Percentiles rank a stretch among this genome's conserved stretches.
Conservation (phyloP, 2,113 vertebrate genomes). For the Callipepla squamata region DNA sequence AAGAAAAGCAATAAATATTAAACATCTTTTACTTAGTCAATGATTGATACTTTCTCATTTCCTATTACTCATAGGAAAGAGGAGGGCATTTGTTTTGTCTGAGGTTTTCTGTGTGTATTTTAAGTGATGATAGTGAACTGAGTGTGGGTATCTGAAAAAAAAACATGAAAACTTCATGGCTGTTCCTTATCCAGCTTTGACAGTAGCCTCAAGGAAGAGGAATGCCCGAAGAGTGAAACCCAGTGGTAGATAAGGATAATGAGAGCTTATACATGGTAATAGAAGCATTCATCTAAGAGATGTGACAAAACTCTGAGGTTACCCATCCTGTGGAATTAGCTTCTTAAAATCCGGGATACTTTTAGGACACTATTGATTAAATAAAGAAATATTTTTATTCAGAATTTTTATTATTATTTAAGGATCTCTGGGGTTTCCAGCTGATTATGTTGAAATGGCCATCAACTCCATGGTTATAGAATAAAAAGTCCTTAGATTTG, state of each 20-base stretch:
- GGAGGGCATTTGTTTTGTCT: neutral
- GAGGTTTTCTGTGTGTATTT: neutral
- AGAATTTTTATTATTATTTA: neutral
- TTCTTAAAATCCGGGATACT: neutral
- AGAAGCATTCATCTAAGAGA: no score
- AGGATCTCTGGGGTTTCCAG: neutral
- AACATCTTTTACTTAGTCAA: slow-evolving; percentile 30
- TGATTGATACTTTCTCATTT: slow-evolving; percentile 16
- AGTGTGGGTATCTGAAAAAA: neutral
- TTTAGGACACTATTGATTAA: neutral
- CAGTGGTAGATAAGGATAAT: neutral
- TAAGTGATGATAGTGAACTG: neutral
- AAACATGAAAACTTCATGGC: neutral
- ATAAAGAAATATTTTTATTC: neutral
- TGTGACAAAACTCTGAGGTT: neutral
- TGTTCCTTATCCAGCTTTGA: neutral
- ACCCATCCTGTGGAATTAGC: neutral
- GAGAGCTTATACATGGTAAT: no score
- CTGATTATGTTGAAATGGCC: neutral
- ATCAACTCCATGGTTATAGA: neutral
- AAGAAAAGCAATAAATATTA: slow-evolving; percentile 11
- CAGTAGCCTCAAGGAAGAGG: neutral
- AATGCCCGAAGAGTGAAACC: neutral
- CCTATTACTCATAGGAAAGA: neutral
- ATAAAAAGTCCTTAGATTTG: fast-evolving